Percentiles rank a stretch among this genome's conserved stretches.
These are phyloP conservation scores for Agrypnia vestita DNA, from an alignment of 1,140 invertebrate species.

Conservation along the genomic window DNA sequence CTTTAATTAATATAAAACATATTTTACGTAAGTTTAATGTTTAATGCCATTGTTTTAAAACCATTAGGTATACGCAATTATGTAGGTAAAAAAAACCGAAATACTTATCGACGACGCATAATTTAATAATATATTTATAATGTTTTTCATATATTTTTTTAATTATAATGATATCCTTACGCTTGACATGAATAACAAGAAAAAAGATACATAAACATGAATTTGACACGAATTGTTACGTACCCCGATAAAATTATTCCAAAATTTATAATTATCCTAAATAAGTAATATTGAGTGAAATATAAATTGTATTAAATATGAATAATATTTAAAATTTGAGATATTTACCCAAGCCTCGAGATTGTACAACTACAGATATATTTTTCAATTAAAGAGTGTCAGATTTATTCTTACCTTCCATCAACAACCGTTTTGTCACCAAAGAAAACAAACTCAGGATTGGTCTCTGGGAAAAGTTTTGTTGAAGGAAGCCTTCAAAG, in stretches of 20 bases:
- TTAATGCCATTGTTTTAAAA: too few relatives aligned
- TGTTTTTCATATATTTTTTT: too few relatives aligned
- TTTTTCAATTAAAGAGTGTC: not conserved
- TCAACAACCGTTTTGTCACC: conserved; percentile 8
- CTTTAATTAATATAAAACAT: too few relatives aligned
- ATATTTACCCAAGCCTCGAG: too few relatives aligned
- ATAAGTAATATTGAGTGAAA: not conserved
- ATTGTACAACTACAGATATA: not conserved
- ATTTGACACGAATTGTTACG: not conserved
- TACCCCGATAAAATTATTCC: not conserved
- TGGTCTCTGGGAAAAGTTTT: conserved; percentile 1
- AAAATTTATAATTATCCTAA: not conserved
- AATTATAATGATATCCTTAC: not conserved
- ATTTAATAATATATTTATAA: not conserved
- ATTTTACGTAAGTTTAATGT: too few relatives aligned
- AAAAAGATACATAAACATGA: not conserved
- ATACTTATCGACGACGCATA: too few relatives aligned
- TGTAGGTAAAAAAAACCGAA: too few relatives aligned
- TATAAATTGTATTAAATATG: not conserved
- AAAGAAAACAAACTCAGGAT: conserved; percentile 27
- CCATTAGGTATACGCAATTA: too few relatives aligned
- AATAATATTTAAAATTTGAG: too few relatives aligned
- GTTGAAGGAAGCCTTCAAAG: not conserved
- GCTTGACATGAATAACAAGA: not conserved
- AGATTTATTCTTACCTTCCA: conserved; percentile 23